phyloP scores from a whole-genome alignment of 2,888 invertebrate species.

The Nysson spinosus region DNA sequence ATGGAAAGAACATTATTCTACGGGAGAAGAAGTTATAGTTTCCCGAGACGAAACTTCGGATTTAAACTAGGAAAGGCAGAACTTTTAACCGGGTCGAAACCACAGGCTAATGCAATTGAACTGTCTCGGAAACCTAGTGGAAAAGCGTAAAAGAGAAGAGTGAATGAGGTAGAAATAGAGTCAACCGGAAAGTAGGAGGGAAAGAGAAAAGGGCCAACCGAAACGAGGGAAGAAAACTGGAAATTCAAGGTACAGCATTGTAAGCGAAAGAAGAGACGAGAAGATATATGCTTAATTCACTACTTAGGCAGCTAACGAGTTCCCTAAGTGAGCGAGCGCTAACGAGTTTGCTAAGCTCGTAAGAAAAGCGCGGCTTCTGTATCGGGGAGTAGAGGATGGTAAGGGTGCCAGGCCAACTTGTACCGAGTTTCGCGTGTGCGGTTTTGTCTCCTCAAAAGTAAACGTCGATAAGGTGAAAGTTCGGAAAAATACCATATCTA shows the following conservation, averaged over 20 bases:
- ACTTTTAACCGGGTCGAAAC: constrained; percentile 23
- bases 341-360: constrained; percentile 59
- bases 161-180: neutral
- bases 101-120: constrained; percentile 40
- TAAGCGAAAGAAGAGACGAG: constrained; percentile 40
- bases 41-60: constrained; percentile 8
- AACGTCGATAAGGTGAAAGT: neutral
- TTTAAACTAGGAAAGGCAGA: constrained; percentile 18
- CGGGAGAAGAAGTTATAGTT: constrained; percentile 34
- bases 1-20: constrained; percentile 32
- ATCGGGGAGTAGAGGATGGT: constrained; percentile 17
- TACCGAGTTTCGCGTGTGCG: constrained; percentile 21
- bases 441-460: constrained; percentile 19
- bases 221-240: constrained; percentile 26
- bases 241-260: constrained; percentile 40
- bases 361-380: constrained; percentile 40
- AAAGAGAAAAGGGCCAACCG: neutral
- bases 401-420: no score
- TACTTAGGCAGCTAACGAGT: constrained; percentile 57
- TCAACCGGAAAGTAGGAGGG: neutral
- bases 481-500: no score
- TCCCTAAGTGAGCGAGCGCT: constrained; percentile 58
- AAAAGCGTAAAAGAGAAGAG: neutral
- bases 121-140: constrained; percentile 3
- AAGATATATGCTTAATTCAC: constrained; percentile 59